phyloP scores from a whole-genome alignment of 2,888 invertebrate species.

The Pristionchus entomophagus region DNA sequence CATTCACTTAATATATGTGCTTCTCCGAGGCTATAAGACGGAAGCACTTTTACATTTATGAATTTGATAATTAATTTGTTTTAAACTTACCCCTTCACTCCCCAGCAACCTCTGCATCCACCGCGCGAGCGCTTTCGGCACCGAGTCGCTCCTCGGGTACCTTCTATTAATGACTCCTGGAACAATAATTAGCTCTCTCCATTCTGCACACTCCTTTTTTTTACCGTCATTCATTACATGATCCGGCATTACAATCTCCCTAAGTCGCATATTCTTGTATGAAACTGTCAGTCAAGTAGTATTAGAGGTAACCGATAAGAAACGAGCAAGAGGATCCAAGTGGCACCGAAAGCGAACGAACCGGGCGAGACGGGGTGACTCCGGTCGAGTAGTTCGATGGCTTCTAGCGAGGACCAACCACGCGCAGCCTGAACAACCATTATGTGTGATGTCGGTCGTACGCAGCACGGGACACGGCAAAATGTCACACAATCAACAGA shows the following conservation, averaged over 20 bases:
- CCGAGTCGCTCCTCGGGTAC: slow-evolving; percentile 15
- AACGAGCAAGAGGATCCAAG: too few relatives aligned
- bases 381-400: neutral
- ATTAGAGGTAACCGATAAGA: too few relatives aligned
- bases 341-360: neutral
- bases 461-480: neutral
- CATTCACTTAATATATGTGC: too few relatives aligned
- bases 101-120: slow-evolving; percentile 44
- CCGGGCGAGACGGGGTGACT: neutral
- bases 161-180: neutral
- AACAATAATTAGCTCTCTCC: neutral
- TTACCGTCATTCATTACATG: too few relatives aligned
- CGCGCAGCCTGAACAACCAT: slow-evolving; percentile 31
- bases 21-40: too few relatives aligned
- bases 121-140: slow-evolving; percentile 3
- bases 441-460: neutral
- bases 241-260: too few relatives aligned
- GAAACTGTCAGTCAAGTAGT: too few relatives aligned
- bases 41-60: too few relatives aligned
- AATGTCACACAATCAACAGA: slow-evolving; percentile 29
- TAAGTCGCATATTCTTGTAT: too few relatives aligned
- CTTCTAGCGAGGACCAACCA: neutral
- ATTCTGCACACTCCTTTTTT: neutral
- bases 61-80: too few relatives aligned
- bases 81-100: slow-evolving; percentile 37